Evolutionary conservation across 2,888 invertebrate genomes (phyloP), one percentile per base, ranked within the genome.

Genomic region (Mesoligia furuncula): DNA sequence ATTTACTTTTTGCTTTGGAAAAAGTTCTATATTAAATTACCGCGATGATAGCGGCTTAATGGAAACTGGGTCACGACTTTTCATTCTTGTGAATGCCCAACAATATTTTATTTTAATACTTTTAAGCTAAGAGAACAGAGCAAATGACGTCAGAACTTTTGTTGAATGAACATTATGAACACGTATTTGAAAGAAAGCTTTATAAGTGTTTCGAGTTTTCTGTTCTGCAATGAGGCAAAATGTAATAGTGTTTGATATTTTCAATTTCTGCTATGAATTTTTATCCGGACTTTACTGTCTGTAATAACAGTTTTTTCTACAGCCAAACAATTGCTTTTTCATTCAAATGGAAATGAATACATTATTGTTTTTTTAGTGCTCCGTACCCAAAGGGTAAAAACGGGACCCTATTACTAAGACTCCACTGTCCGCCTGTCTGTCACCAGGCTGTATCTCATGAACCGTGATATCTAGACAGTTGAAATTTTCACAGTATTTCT

Each of bases 21-120:
- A 87, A 86, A 80, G 69, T 87, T 86, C 66, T 75, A 87, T 75
- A 86, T 85, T 84, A 84, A 85, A 87, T 87, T 87, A 87, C 84
- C 68, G 76, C 84, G 77, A 72, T 84, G 81, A 87, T 81, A 85
- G 76, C 81, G 76, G 84, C 79, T 87, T 65, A 87, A 85, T 81
- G 76, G 68, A 81, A 87, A 87, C 88, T 87, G 79, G 84, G 88
- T 78, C 81, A 81, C 75, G 76, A 81, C 77, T 83, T 85, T 84
- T 79, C 62, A 79, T 87, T 85, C 77, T 76, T 73, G 51, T 83
- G 83, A 81, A 87, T 83, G 73, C 67, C 65, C 51, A 73, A 81
- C 85, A 81, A 85, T 85, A 87, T 87, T 85, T 83, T 83, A 87
- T 83, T 85, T 81, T 73, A 87, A 87, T 85, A 75, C 74, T 83